Conservation (phyloP, 2,113 vertebrate species). For the Ardeotis arabs region DNA sequence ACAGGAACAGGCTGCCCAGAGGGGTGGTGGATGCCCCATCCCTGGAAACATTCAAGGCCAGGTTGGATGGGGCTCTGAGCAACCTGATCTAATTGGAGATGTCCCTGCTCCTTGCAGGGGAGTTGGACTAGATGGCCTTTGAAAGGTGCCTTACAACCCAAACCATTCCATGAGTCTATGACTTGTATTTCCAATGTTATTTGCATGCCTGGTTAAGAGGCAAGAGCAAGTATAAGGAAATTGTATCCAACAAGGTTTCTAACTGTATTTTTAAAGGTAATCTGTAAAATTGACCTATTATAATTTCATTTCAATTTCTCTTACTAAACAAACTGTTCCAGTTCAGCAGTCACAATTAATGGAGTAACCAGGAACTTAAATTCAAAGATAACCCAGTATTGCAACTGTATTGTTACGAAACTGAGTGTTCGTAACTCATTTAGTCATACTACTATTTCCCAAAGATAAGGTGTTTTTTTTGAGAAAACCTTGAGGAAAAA, state of each 20-base stretch:
- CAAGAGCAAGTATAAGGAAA: background rate
- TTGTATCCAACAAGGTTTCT: background rate
- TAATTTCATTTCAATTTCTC: background rate
- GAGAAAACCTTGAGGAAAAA: background rate
- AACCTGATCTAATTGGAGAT: no score
- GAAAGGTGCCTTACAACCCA: no score
- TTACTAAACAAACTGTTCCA: slow-evolving; percentile 29
- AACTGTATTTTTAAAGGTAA: background rate
- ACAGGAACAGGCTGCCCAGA: no score
- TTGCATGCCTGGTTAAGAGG: background rate
- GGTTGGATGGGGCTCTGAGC: no score
- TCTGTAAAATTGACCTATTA: background rate
- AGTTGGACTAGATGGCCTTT: no score
- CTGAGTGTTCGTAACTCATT: background rate
- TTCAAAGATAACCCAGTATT: background rate
- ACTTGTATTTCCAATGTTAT: background rate
- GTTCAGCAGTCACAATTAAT: background rate
- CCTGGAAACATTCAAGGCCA: no score
- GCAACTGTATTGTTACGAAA: background rate
- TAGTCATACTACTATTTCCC: background rate
- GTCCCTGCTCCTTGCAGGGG: no score
- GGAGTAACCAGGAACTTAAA: slow-evolving; percentile 12
- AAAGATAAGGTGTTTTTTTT: background rate
- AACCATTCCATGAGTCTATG: no score
- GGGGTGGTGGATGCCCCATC: no score